Evolutionary conservation across 2,888 invertebrate species (phyloP), one percentile per base, ranked within the genome.

Genomic region (Caenorhabditis sulstoni): DNA sequence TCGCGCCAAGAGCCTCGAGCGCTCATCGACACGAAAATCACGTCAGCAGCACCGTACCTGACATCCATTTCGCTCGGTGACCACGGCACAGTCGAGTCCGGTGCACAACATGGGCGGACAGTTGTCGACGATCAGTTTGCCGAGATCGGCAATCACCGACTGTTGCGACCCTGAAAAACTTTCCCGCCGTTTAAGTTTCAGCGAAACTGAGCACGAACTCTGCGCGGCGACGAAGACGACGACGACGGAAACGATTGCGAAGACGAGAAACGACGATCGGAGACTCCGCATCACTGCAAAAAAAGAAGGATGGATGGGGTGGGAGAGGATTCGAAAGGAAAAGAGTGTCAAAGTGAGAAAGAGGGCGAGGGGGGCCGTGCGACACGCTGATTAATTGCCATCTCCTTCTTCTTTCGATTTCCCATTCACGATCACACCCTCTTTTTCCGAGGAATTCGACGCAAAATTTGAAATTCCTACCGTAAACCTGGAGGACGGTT

Each of bases 41-140:
- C n/a, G n/a, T n/a, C n/a, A n/a, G n/a, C n/a, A n/a, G n/a, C n/a
- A n/a, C n/a, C n/a, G n/a, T n/a, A 29, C 88, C 84, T 90, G 90
- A 52, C 90, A 90, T 35, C 90, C 90, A 58, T 90, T 90, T 58
- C 90, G 81, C 73, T 90, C 90, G 11, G 90, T 90, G 20, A 90
- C 90, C 9, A 90, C 87, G 12, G 90, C 89, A 73, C 90, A 90
- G 74, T 90, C 90, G 14, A 90, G 79, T 44, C 89, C 89, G n/a
- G 90, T 90, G 75, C 90, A 90, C 55, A 90, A 70, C 90, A 90
- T 90, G 4, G 90, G 90, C 14, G 90, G 90, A 57, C 90, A 90
- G 74, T 90, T 88, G 57, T 90, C 89, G 16, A 89, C 89, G 74
- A 90, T 90, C 58, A 90, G 68, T 52, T 88, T 89, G 12, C 90